Conservation (phyloP, 1,140 invertebrate genomes). For the Pseudomyrmex gracilis region DNA sequence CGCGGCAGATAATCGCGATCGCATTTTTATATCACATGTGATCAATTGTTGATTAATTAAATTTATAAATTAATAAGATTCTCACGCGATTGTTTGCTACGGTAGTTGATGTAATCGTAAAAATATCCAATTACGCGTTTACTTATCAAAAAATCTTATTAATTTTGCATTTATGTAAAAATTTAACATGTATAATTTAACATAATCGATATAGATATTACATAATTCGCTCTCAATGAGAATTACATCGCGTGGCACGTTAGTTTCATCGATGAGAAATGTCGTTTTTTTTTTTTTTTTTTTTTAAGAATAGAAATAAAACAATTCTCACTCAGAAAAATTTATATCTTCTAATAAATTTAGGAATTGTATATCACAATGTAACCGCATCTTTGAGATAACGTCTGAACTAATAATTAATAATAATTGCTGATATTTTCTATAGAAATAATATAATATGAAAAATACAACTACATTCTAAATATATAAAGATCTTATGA, state of each 20-base stretch:
- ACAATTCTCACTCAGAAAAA: too few species aligned
- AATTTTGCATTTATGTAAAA: slow-evolving; percentile 6
- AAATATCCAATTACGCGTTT: background rate
- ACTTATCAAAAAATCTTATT: slow-evolving; percentile 13
- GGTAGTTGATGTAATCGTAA: background rate
- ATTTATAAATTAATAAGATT: slow-evolving; percentile 17
- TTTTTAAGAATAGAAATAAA: background rate
- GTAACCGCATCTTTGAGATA: background rate
- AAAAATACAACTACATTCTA: background rate
- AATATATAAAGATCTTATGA: background rate
- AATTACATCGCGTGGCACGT: slow-evolving; percentile 36
- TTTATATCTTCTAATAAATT: background rate
- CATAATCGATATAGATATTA: background rate
- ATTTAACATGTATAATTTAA: background rate
- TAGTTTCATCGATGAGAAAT: slow-evolving; percentile 53
- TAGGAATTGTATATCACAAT: background rate
- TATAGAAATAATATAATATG: too few species aligned
- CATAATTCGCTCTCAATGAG: slow-evolving; percentile 48
- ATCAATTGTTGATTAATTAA: slow-evolving; percentile 29
- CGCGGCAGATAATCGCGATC: background rate
- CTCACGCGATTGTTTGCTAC: background rate
- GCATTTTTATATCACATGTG: slow-evolving; percentile 3
- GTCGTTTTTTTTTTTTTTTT: background rate
- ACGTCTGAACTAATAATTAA: background rate
- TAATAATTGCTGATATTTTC: too few species aligned